phyloP scores from a whole-genome alignment of 1,140 invertebrate species.

The Drosophila punjabiensis region DNA sequence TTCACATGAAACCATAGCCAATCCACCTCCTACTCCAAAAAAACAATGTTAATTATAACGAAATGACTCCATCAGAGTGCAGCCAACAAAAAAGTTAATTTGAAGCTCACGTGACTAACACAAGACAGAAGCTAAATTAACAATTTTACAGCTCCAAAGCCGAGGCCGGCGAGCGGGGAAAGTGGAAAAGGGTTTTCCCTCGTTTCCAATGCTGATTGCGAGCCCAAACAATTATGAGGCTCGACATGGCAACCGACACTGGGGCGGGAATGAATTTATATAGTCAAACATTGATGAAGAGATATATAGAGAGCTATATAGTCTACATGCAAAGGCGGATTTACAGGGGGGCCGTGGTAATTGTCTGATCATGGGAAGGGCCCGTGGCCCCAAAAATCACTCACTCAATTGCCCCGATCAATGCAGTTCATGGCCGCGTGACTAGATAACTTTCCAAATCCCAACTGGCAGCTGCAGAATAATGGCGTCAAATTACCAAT shows the following conservation, averaged over 20 bases:
- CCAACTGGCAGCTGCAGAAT: constrained; percentile 62
- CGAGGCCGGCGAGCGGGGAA: constrained; percentile 10
- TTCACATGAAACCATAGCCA: constrained; percentile 22
- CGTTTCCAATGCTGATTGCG: constrained; percentile 32
- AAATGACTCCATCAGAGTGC: constrained; percentile 27
- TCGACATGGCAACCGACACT: constrained; percentile 67
- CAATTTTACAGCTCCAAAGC: constrained; percentile 73
- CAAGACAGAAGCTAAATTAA: constrained; percentile 79
- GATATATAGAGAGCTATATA: constrained; percentile 8
- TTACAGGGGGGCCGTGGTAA: constrained; percentile 27
- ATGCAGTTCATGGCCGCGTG: constrained; percentile 70
- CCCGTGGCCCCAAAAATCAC: constrained; percentile 35
- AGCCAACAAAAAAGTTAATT: constrained; percentile 62
- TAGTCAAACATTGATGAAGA: constrained; percentile 24
- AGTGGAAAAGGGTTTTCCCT: constrained; percentile 39
- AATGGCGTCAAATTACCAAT: constrained; percentile 82
- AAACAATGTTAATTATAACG: constrained; percentile 31
- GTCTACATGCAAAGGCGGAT: too few species aligned
- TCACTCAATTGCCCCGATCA: constrained; percentile 73
- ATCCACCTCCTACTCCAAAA: constrained; percentile 14
- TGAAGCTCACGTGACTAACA: constrained; percentile 75
- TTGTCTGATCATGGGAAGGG: constrained; percentile 40
- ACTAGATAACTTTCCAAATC: constrained; percentile 70
- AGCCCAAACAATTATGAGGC: constrained; percentile 74
- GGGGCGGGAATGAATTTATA: constrained; percentile 15